Base-by-base conservation (phyloP, 2,113 vertebrate genomes). In the Octodon degus region DNA sequence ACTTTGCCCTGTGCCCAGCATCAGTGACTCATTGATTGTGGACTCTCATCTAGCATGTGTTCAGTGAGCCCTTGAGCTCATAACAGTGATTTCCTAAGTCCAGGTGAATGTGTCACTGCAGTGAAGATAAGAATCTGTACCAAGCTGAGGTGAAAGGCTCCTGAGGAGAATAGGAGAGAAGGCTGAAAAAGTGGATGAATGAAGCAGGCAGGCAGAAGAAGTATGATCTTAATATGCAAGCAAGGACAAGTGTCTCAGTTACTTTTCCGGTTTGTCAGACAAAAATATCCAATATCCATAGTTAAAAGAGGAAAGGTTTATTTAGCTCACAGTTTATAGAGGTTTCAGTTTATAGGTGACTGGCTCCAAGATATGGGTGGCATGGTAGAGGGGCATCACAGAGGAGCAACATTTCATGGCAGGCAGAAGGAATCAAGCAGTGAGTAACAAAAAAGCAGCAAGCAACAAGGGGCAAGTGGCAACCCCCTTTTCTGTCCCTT, bases 31-130 rank as follows among this genome's bases (percentile, higher is more conserved):
- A 86, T 84, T 32, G 50, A 34, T 25, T 47, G 19, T 37, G 47
- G 17, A 10, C 58, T 91, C 10, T 91, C 34, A 82, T 89, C 55
- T 77, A 86, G 79, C 62, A 67, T 72, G 37, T 70, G 17, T 50
- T 84, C 67, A 93, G 10, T 83, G 77, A 91, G 40, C n/a, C 63
- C 91, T 90, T 89, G 84, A 91, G 62, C 96, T 94, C 47, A 77
- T 86, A 95, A 83, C n/a, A 81, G 47, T 72, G 77, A 62, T 94
- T 91, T 89, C 74, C 72, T 68, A 25, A 25, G 20, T 67, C 68
- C 27, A 93, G 80, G 67, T 68, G 9, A 32, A 55, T 91, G 19
- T 14, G 20, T 43, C 84, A 89, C 12, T 86, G 65, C 37, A 82
- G 60, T 24, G 20, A 72, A 89, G 83, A 34, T 89, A 17, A 7